Evolutionary conservation across 2,113 vertebrate genomes (phyloP).

Genomic region (Xenopus tropicalis): DNA sequence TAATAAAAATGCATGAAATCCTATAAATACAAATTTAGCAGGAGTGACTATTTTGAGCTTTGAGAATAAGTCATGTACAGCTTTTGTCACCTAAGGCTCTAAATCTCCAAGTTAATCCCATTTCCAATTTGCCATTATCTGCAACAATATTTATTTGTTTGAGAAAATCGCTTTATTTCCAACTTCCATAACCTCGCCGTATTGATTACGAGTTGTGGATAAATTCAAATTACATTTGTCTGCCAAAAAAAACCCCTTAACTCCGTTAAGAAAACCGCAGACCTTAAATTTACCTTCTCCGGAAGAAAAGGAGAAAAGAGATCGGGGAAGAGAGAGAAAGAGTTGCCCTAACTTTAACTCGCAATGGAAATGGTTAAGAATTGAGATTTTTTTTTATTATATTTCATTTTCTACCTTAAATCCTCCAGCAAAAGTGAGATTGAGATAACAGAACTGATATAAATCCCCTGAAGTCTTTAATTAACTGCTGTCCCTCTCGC

Average conservation of each 20-base stretch:
- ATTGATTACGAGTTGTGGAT: slow-evolving; percentile 38
- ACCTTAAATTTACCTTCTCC: no score
- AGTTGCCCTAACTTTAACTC: no score
- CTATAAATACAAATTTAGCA: slow-evolving; percentile 7
- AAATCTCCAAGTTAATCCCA: slow-evolving; percentile 23
- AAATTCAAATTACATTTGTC: slow-evolving; percentile 46
- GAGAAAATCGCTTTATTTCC: background rate
- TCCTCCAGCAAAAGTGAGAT: background rate
- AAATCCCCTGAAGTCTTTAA: background rate
- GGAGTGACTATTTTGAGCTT: background rate
- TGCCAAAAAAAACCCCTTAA: slow-evolving; percentile 25
- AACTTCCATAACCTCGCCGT: slow-evolving; percentile 21
- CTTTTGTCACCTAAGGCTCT: slow-evolving; percentile 15
- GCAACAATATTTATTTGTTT: slow-evolving; percentile 28
- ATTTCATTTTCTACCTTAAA: background rate
- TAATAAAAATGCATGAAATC: slow-evolving; percentile 1
- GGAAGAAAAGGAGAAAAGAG: no score
- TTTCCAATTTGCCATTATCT: slow-evolving; percentile 24
- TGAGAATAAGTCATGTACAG: background rate
- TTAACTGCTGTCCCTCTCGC: background rate
- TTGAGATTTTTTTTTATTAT: no score
- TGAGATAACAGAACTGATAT: background rate
- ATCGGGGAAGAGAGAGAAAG: no score
- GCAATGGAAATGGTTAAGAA: no score
- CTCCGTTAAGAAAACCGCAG: no score